phyloP scores from a whole-genome alignment of 2,113 vertebrate species.

The Caranx ignobilis region DNA sequence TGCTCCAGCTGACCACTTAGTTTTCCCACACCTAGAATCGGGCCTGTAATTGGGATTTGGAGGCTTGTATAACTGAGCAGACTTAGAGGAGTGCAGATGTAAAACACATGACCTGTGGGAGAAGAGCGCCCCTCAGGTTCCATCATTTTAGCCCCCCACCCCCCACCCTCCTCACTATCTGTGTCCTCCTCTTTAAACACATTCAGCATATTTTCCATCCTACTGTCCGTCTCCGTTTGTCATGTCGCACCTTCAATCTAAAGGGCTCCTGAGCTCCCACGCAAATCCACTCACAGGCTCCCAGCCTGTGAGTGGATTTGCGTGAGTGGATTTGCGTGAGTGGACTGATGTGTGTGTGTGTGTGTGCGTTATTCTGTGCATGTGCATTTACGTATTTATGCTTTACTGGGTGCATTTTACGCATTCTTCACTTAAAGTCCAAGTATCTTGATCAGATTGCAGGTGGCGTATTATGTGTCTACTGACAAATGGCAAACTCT shows the following conservation, averaged over 20 bases:
- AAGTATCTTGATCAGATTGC: conserved; percentile 38
- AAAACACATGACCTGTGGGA: conserved; percentile 62
- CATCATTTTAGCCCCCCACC: conserved; percentile 40
- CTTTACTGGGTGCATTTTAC: conserved; percentile 6
- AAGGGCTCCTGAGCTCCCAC: conserved; percentile 38
- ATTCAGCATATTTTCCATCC: conserved; percentile 70
- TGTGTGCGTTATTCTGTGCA: conserved; percentile 3
- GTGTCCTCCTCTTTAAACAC: conserved; percentile 51
- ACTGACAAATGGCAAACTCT: conserved; percentile 54
- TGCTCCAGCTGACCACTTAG: neutral
- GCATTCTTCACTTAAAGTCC: conserved; percentile 22
- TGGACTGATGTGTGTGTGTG: conserved; percentile 3
- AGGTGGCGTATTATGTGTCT: conserved; percentile 33
- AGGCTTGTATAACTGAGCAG: conserved; percentile 31
- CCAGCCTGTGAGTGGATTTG: conserved; percentile 20
- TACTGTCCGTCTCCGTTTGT: conserved; percentile 55
- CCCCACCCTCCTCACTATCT: conserved; percentile 49
- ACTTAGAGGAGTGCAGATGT: conserved; percentile 59
- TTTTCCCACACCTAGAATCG: conserved; percentile 8
- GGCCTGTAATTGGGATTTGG: conserved; percentile 46
- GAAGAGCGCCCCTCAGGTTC: conserved; percentile 43
- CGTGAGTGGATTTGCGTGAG: neutral
- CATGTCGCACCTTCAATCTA: conserved; percentile 61
- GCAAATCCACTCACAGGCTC: conserved; percentile 19
- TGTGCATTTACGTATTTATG: neutral